Evolutionary conservation across 2,888 invertebrate species (phyloP).

Genomic region (Ormia ochracea): DNA sequence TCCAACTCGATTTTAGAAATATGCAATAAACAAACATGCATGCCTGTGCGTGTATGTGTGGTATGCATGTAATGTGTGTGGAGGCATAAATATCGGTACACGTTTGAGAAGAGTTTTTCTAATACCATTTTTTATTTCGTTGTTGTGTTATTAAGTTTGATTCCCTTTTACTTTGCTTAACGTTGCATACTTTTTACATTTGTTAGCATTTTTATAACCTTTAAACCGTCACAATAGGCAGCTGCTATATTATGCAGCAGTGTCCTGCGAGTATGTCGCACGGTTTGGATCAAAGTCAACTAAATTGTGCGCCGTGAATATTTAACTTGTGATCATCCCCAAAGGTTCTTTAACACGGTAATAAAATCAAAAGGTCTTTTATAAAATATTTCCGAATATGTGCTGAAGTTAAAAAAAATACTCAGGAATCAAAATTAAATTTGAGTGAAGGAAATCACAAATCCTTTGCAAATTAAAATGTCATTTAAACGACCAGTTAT

Average conservation of each 20-base stretch:
- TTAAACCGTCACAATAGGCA: constrained; percentile 44
- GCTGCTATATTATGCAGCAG: constrained; percentile 1
- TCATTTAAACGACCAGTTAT: too few species aligned
- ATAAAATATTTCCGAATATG: too few species aligned
- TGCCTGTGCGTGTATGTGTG: neutral
- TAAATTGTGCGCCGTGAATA: neutral
- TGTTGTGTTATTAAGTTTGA: constrained; percentile 54
- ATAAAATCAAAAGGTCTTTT: neutral
- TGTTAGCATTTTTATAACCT: constrained; percentile 54
- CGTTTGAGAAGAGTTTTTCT: constrained; percentile 24
- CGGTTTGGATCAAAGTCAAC: constrained; percentile 2
- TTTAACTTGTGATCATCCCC: neutral
- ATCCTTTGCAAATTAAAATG: too few species aligned
- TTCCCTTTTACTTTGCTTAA: constrained; percentile 57
- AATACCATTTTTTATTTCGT: constrained; percentile 15
- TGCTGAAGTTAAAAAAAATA: too few species aligned
- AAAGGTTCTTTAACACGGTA: neutral
- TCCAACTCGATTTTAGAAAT: constrained; percentile 46
- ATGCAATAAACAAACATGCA: neutral
- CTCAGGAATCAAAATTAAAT: too few species aligned
- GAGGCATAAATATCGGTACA: neutral
- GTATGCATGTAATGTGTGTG: neutral
- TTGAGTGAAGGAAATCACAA: too few species aligned
- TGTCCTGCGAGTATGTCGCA: neutral
- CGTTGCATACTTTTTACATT: constrained; percentile 56